Conservation (phyloP, 2,888 invertebrate genomes). For the Himalopsyche anomala region DNA sequence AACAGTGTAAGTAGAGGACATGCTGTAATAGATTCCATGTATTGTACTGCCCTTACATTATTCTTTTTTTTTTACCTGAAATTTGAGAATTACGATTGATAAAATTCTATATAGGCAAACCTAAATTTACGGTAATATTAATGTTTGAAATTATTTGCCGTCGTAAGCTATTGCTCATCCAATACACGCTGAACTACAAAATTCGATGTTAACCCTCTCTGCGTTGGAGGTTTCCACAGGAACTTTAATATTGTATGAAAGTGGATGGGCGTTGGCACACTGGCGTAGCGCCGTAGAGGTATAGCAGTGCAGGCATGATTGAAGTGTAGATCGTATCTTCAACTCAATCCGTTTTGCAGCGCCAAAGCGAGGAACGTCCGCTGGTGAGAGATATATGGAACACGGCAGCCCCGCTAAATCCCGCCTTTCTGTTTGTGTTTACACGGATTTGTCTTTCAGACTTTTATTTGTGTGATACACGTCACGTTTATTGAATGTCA, state of each 20-base stretch:
- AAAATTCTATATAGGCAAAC: background rate
- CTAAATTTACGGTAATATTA: background rate
- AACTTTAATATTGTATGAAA: constrained; percentile 51
- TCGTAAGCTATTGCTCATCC: background rate
- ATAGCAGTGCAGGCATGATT: constrained; percentile 50
- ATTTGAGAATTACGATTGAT: too few relatives aligned
- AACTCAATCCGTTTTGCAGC: constrained; percentile 57
- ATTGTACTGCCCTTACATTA: too few relatives aligned
- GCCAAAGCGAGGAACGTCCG: constrained; percentile 42
- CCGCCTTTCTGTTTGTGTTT: constrained; percentile 6
- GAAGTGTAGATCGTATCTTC: constrained; percentile 62
- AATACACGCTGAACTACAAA: background rate
- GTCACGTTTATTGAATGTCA: background rate
- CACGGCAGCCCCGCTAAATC: background rate
- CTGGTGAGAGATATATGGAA: constrained; percentile 33
- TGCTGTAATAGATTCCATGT: too few relatives aligned
- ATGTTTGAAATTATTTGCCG: background rate
- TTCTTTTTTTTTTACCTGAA: too few relatives aligned
- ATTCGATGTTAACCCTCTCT: constrained; percentile 2
- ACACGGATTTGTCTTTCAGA: constrained; percentile 24
- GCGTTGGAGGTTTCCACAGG: background rate
- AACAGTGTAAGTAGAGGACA: too few relatives aligned
- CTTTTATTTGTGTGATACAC: constrained; percentile 6
- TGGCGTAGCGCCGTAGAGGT: constrained; percentile 24
- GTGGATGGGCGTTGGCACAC: constrained; percentile 13